Evolutionary conservation across 2,113 vertebrate species (phyloP), one percentile per base, ranked within the genome.

Genomic region (Bufo gargarizans): DNA sequence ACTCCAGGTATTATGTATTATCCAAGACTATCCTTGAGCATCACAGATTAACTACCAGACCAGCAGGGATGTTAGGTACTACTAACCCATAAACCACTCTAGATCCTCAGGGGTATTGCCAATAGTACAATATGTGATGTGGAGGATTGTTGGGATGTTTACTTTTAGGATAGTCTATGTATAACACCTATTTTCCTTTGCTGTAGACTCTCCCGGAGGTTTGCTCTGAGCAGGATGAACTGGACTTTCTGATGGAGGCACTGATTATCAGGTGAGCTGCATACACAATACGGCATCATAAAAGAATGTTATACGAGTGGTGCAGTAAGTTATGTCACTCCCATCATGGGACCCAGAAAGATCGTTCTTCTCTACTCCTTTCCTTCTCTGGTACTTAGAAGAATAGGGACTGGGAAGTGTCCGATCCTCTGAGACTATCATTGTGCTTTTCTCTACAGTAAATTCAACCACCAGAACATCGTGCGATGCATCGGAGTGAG

Each of bases 401-500:
- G 49, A n/a, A 11, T 50, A 10, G 33, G 33, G 33, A 33, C 1
- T 4, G 7, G 49, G 50, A n/a, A 78, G 49, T 53, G 19, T 20
- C 47, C 50, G 22, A 10, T 78, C 4, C n/a, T 72, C 22, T 45
- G 14, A 22, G 50, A 20, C 8, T 47, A 3, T 16, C 11, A 74
- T 45, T 49, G 2, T n/a, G 45, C 10, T 67, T 83, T 11, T 69
- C 45, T 84, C 92, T 84, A 71, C 95, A 99, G 98, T 93, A 99
- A 99, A 92, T 99, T 99, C 95, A 99, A 96, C 94, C 98, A 99
- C 93, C 98, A 99, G 95, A 99, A 99, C 91, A 99, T 99, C 0
- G 98, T 99, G 89, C 95, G 97, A 17, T 99, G 98, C 3, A 96
- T 99, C 0, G 98, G 98, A 3, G 98, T 99, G 91, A 99, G 98